These are phyloP conservation scores for Lagopus leucura DNA, from an alignment of 2,113 vertebrate species.

Conservation along the genomic window DNA sequence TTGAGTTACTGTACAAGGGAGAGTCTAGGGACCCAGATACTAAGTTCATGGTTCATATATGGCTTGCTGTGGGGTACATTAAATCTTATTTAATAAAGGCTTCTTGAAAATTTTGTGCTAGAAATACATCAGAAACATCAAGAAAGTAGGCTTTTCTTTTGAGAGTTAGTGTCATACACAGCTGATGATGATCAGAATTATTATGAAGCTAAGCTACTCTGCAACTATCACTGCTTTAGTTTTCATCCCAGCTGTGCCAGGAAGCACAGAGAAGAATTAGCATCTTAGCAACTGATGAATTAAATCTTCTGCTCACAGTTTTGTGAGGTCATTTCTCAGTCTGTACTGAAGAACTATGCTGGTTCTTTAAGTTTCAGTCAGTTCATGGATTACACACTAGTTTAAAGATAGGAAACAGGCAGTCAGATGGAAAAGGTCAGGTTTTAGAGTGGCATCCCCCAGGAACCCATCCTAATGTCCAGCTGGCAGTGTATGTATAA, in stretches of 20 bases:
- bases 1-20: neutral
- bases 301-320: constrained; percentile 6
- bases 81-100: neutral
- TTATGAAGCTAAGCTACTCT: neutral
- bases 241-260: neutral
- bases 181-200: neutral
- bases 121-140: neutral
- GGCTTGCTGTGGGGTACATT: neutral
- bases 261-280: neutral
- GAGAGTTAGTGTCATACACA: neutral
- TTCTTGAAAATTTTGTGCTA: neutral
- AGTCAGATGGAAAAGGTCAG: constrained; percentile 36
- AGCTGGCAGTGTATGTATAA: neutral
- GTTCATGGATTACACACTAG: neutral
- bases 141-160: neutral
- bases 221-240: neutral
- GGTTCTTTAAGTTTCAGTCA: constrained; percentile 10
- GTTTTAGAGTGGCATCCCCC: constrained; percentile 3
- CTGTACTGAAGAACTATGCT: neutral
- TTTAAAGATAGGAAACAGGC: constrained; percentile 1
- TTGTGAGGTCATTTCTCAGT: neutral
- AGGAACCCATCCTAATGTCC: neutral
- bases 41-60: neutral
- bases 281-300: neutral
- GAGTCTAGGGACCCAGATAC: neutral